These are phyloP conservation scores for Diadema setosum DNA, from an alignment of 35 echinoderm and acorn worm species.

Conservation along the genomic window DNA sequence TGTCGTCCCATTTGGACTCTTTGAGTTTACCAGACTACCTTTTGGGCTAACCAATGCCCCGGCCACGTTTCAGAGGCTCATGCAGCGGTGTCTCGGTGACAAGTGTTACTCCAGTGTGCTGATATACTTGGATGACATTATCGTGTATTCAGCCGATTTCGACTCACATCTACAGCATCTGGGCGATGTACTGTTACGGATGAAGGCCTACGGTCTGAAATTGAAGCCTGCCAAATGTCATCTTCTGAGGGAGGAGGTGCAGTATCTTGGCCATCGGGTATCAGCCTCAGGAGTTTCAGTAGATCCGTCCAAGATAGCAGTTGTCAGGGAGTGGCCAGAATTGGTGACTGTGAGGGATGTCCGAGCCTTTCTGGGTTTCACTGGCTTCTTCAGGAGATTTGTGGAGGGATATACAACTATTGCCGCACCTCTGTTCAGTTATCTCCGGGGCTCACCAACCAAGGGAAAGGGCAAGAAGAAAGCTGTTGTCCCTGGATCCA, in stretches of 20 bases:
- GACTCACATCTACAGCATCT: not conserved
- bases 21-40: not conserved
- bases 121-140: slow-evolving; percentile 33
- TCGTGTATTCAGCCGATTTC: slow-evolving; percentile 9
- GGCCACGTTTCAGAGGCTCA: slow-evolving; percentile 17
- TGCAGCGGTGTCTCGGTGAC: slow-evolving; percentile 25
- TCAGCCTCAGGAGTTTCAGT: not conserved
- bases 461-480: too few relatives aligned
- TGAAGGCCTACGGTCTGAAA: not conserved
- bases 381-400: slow-evolving; percentile 58
- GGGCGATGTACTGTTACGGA: not conserved
- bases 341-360: not conserved
- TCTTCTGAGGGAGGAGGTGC: not conserved
- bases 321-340: not conserved
- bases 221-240: slow-evolving; percentile 18
- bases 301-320: not conserved
- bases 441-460: too few relatives aligned
- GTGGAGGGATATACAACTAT: slow-evolving; percentile 29
- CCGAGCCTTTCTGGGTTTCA: too few relatives aligned
- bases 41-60: slow-evolving; percentile 30
- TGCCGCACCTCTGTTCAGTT: slow-evolving; percentile 31
- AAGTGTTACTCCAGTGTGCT: not conserved
- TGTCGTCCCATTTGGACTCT: slow-evolving; percentile 5
- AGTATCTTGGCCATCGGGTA: not conserved
- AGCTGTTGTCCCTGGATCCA: too few relatives aligned